Percentiles rank a stretch among this genome's conserved stretches.
These are phyloP conservation scores for Peromyscus polionotus DNA, from an alignment of 2,113 vertebrate genomes.

Conservation along the genomic window DNA sequence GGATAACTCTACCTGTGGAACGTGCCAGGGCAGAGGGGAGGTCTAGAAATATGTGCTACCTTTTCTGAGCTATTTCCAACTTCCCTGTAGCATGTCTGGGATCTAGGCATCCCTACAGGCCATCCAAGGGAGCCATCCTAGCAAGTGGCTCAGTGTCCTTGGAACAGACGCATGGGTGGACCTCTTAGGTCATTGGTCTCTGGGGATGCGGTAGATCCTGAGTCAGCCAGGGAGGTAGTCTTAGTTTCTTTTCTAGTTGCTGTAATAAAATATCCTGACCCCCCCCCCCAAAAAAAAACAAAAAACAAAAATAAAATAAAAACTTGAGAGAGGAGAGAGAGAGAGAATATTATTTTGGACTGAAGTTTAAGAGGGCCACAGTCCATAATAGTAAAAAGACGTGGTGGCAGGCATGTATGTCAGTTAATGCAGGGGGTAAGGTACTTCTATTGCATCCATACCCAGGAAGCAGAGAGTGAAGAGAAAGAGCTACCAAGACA, in stretches of 20 bases:
- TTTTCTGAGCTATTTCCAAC: neutral
- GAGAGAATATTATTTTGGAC: too few relatives aligned
- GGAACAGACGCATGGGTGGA: neutral
- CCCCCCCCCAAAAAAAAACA: too few relatives aligned
- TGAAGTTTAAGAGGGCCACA: neutral
- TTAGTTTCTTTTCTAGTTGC: neutral
- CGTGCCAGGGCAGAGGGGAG: neutral
- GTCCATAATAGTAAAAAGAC: neutral
- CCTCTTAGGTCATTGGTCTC: neutral
- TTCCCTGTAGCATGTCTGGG: neutral
- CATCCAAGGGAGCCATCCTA: neutral
- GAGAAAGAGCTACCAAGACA: neutral
- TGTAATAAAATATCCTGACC: neutral
- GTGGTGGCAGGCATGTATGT: too few relatives aligned
- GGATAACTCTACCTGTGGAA: neutral
- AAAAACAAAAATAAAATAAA: neutral
- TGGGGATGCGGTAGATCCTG: neutral
- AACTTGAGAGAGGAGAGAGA: too few relatives aligned
- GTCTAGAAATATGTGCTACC: neutral
- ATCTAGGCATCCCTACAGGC: neutral
- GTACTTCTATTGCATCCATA: neutral
- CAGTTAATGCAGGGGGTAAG: too few relatives aligned
- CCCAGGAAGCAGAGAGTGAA: neutral
- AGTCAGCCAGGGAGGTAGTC: neutral
- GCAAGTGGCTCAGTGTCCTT: neutral